These are phyloP conservation scores for Palythoa grandis DNA, from an alignment of 92 coral and sea anemone species.

Conservation along the genomic window DNA sequence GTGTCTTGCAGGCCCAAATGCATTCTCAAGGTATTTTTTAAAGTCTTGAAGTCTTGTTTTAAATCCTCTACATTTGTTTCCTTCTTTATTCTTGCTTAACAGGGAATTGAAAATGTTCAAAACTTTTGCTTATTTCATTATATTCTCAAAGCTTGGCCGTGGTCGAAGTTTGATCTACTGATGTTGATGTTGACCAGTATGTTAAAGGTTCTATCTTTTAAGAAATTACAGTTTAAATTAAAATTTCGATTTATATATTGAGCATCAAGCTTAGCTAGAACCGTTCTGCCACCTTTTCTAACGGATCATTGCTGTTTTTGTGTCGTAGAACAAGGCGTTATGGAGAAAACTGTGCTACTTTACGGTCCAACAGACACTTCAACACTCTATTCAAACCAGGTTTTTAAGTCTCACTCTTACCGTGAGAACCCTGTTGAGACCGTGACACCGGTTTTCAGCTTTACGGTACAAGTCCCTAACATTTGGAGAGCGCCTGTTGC, in stretches of 20 bases:
- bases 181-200: too few species aligned
- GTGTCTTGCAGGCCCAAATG: constrained; percentile 64
- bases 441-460: constrained; percentile 72
- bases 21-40: constrained; percentile 62
- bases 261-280: neutral
- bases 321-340: constrained; percentile 9
- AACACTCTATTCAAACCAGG: constrained; percentile 64
- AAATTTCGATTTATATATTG: too few species aligned
- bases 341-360: constrained; percentile 70
- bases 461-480: constrained; percentile 75
- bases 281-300: neutral
- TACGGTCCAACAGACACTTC: constrained; percentile 89
- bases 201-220: too few species aligned
- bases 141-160: too few species aligned
- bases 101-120: too few species aligned
- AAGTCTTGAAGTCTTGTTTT: neutral
- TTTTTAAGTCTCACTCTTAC: constrained; percentile 62
- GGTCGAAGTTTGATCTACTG: too few species aligned
- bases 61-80: neutral
- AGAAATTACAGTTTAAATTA: too few species aligned
- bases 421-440: constrained; percentile 67
- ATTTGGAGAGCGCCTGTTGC: constrained; percentile 20
- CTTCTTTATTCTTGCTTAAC: too few species aligned
- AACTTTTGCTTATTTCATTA: too few species aligned
- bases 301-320: neutral